Conservation (phyloP, 1,140 invertebrate genomes). For the Macrocentrus cingulum region DNA sequence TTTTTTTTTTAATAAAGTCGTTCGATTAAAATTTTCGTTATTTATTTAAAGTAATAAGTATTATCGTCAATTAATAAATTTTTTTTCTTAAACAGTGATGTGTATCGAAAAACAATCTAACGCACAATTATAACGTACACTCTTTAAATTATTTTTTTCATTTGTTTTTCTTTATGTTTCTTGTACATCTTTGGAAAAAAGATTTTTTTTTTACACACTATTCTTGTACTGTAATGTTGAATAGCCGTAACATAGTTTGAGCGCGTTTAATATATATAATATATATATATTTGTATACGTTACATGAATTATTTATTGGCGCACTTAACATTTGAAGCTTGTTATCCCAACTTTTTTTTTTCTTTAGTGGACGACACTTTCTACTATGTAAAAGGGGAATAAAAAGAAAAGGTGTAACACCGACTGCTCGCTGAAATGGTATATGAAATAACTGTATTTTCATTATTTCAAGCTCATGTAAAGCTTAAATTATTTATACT, state of each 20-base stretch:
- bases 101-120: neutral
- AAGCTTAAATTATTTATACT: constrained; percentile 38
- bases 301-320: constrained; percentile 33
- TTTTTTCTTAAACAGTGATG: constrained; percentile 5
- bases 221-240: constrained; percentile 15
- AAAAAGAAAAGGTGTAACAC: constrained; percentile 57
- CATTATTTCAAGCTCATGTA: constrained; percentile 34
- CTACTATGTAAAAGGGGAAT: constrained; percentile 48
- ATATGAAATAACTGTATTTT: constrained; percentile 34
- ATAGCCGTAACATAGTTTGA: constrained; percentile 37
- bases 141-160: neutral
- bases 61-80: neutral
- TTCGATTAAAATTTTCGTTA: no score
- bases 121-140: neutral
- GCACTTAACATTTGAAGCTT: constrained; percentile 34
- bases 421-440: constrained; percentile 48
- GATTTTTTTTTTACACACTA: constrained; percentile 15
- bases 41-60: no score
- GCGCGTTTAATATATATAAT: no score
- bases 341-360: constrained; percentile 53
- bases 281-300: constrained; percentile 35
- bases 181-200: constrained; percentile 25
- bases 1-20: constrained; percentile 28
- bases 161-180: constrained; percentile 33
- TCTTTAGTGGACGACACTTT: constrained; percentile 52